Conservation (phyloP, 2,888 invertebrate genomes). For the Tachina lurida region DNA sequence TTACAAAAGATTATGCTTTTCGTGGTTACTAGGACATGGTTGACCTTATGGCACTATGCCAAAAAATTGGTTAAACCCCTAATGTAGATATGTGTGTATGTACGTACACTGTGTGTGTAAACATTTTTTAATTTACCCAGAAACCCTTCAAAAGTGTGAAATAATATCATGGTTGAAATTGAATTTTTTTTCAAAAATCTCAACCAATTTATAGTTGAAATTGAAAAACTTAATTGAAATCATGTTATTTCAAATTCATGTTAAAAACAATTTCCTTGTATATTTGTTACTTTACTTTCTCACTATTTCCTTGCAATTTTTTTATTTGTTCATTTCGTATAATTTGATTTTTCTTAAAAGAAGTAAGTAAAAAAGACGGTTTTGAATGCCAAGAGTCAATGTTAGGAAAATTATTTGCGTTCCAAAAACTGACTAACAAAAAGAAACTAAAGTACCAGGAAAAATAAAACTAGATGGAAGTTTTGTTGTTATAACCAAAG, state of each 20-base stretch:
- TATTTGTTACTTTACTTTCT: background rate
- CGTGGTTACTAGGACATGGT: no score
- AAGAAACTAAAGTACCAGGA: background rate
- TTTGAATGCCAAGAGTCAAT: background rate
- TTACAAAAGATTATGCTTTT: no score
- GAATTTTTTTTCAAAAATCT: background rate
- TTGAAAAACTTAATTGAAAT: constrained; percentile 53
- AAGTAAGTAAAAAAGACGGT: background rate
- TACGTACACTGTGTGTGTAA: no score
- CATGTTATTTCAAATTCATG: constrained; percentile 30
- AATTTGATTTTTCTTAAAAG: background rate
- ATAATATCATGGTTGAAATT: no score
- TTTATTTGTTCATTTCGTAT: background rate
- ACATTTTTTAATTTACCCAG: background rate
- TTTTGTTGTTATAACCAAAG: background rate
- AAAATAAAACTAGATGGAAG: constrained; percentile 16
- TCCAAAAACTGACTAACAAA: no score
- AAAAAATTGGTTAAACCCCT: no score
- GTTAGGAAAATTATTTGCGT: background rate
- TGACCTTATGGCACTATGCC: no score
- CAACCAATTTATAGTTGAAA: constrained; percentile 6
- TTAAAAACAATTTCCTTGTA: constrained; percentile 11
- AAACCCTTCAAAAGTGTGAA: background rate
- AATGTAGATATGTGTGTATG: no score
- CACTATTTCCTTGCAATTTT: constrained; percentile 3